Base-by-base conservation (phyloP, 2,888 invertebrate species). In the Melanostoma scalare region DNA sequence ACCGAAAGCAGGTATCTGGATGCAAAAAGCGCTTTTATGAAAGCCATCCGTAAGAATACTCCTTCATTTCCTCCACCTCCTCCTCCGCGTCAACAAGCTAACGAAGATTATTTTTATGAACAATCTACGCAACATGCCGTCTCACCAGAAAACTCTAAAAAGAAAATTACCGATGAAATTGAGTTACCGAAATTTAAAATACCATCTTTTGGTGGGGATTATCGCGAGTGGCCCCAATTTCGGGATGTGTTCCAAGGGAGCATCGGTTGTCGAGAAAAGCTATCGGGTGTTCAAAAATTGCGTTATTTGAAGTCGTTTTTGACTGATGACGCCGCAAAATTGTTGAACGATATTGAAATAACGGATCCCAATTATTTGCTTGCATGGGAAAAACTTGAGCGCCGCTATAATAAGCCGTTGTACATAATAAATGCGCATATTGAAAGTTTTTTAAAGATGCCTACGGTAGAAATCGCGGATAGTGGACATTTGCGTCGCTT, bases 401-500 rank as follows among this genome's bases (percentile, higher is more conserved):
- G 33, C n/a, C 52, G 33, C 4, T 52, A 52, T 9, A 53, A 40
- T 4, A 67, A n/a, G n/a, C 53, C 67, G 1, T 44, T 67, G 30
- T 67, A 8, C 10, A 67, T 67, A 6, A 35, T 67, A 2, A 67
- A 53, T 5, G 67, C 46, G 33, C 10, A 61, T 10, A 52, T 52
- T 9, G 50, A 52, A n/a, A 52, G 52, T n/a, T 52, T 33, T 4
- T 52, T 52, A n/a, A 52, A 52, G 35, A 61, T 61, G 33, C 40
- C 52, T 4, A 5, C n/a, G 20, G 53, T 67, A n/a, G 4, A 4
- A 42, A 4, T 20, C 53, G 8, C 53, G 33, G 44, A 53, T 44
- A 53, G 53, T 53, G 35, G 35, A 67, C 67, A 52, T 55, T 67
- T 67, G 44, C 44, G 44, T 44, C 33, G 42, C 1, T 40, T 55